Conservation (phyloP, 2,888 invertebrate genomes). For the Drosophila sordidula region DNA sequence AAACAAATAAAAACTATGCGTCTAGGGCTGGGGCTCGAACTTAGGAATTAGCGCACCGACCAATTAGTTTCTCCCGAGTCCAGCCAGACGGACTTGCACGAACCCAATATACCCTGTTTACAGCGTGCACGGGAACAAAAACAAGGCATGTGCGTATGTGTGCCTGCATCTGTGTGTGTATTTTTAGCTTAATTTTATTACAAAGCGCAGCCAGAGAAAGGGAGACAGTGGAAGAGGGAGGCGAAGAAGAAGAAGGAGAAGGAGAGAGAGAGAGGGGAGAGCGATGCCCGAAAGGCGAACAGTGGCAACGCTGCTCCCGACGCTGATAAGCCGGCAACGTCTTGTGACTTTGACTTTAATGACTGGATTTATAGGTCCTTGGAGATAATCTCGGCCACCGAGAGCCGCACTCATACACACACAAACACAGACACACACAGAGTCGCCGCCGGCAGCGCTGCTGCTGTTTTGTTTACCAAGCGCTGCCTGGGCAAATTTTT, state of each 20-base stretch:
- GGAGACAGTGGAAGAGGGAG: not conserved
- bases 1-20: not conserved
- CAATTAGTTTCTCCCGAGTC: too few relatives aligned
- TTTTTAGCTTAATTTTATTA: conserved; percentile 72
- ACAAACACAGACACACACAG: conserved; percentile 19
- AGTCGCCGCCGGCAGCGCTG: conserved; percentile 26
- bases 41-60: too few relatives aligned
- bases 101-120: too few relatives aligned
- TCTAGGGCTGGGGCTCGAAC: too few relatives aligned
- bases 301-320: conserved; percentile 34
- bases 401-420: conserved; percentile 29
- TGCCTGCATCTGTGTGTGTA: conserved; percentile 15
- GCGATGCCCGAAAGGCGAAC: conserved; percentile 21
- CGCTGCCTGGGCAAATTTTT: conserved; percentile 18
- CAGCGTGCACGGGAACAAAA: not conserved
- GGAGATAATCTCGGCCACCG: conserved; percentile 83
- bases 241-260: too few relatives aligned
- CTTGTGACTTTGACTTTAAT: conserved; percentile 85
- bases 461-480: conserved; percentile 79
- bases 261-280: not conserved
- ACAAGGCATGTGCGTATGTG: conserved; percentile 11
- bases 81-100: too few relatives aligned
- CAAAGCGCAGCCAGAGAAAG: conserved; percentile 46
- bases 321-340: conserved; percentile 78
- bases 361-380: conserved; percentile 85